Evolutionary conservation across 2,113 vertebrate genomes (phyloP), one percentile per base, ranked within the genome.

Genomic region (Cervus canadensis): DNA sequence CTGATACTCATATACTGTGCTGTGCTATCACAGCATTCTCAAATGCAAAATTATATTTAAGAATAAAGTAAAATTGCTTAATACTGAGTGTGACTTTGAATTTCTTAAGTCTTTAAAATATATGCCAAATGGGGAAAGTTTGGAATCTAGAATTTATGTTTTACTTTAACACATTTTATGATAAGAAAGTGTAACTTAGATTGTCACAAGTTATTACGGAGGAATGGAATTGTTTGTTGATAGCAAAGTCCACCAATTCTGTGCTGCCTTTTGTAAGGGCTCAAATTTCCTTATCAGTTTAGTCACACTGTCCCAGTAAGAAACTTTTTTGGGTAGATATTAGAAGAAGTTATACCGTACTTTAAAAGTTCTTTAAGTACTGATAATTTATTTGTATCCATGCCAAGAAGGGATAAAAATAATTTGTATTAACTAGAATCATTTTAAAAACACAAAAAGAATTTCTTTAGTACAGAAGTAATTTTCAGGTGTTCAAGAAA

Each of bases 281-380:
- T 87, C 33, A 83, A 45, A 25, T 94, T 74, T 91, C 43, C 5
- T 25, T 94, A 60, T 87, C 60, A 92, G 7, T 23, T 88, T 84
- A 95, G 84, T 89, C 40, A 57, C 6, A n/a, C 30, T 60, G 10
- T 88, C 33, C 87, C 57, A 79, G 33, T 86, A 86, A 79, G 30
- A 57, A 90, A 76, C 62, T 62, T 64, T 76, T 36, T 48, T 2
- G 43, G 28, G 16, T 93, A 93, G 85, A 45, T 57, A 76, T 84
- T 96, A 36, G 11, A 86, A 94, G 67, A 56, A 89, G 45, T 85
- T 85, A 13, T 85, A 64, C 25, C 36, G 82, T 76, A 83, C 56
- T 87, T 96, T 64, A 50, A 96, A 94, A 94, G 40, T 90, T 93
- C 45, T 93, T 59, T 86, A 78, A 96, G 83, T 54, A 84, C 36